Evolutionary conservation across 1,140 invertebrate species (phyloP).

Genomic region (Tetragnatha versicolor): DNA sequence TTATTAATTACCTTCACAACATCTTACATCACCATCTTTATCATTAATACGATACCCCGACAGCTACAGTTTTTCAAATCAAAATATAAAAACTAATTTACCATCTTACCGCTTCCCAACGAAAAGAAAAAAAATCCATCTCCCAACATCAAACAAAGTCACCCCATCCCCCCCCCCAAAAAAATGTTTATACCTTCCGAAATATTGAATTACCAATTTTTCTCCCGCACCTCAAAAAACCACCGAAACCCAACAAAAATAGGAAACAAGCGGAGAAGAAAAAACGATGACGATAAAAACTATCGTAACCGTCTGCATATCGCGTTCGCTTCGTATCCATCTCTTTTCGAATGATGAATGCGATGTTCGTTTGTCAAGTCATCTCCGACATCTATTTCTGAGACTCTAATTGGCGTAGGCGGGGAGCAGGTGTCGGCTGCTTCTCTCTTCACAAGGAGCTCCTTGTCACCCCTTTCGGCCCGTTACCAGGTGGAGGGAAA

Average conservation of each 20-base stretch:
- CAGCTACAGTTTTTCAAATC: too few relatives aligned
- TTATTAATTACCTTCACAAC: too few relatives aligned
- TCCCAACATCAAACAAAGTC: too few relatives aligned
- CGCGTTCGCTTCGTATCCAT: not conserved
- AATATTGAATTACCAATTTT: not conserved
- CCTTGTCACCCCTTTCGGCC: not conserved
- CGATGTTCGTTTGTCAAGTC: conserved; percentile 8
- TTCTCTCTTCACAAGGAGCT: not conserved
- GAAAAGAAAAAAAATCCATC: too few relatives aligned
- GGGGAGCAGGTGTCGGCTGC: not conserved
- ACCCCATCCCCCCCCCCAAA: too few relatives aligned
- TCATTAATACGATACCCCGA: too few relatives aligned
- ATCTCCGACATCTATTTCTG: conserved; percentile 6
- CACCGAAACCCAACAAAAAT: not conserved
- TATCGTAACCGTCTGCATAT: not conserved
- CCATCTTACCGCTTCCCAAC: too few relatives aligned
- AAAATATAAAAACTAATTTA: too few relatives aligned
- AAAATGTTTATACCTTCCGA: not conserved
- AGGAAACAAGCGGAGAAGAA: not conserved
- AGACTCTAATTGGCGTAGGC: conserved; percentile 7
- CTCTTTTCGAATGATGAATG: not conserved
- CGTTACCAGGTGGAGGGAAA: not conserved
- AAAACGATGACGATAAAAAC: not conserved
- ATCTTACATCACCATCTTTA: too few relatives aligned
- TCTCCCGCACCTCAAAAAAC: not conserved